Evolutionary conservation across 2,888 invertebrate species (phyloP), one percentile per base, ranked within the genome.

Genomic region (Spodoptera picta): DNA sequence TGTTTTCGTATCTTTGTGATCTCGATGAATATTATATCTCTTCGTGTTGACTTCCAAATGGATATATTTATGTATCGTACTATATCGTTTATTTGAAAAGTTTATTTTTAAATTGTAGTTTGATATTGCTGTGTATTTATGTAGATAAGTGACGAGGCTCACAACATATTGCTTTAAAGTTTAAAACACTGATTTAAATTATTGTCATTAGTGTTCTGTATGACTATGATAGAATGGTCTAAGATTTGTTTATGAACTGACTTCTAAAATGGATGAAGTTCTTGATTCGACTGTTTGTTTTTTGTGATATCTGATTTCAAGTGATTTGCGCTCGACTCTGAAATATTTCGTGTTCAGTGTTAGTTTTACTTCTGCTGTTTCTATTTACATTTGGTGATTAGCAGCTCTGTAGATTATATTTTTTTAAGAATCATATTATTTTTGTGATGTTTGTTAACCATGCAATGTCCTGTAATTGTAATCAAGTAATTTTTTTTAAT

Each of bases 371-470:
- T 61, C 14, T 9, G 14, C 65, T 60, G 57, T 51, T 59, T 73
- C 63, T 51, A 47, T 65, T 55, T 75, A 59, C 54, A 70, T 49
- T 62, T 44, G 53, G 53, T 71, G 45, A 63, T 68, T 68, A 77
- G 78, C 77, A 77, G 77, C 72, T 36, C 36, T 75, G 71, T 80
- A 73, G 65, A 75, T 60, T 75, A 60, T 77, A 74, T 81, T 75
- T 75, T 79, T 80, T 68, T 70, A 80, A 78, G 75, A 74, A 72
- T 75, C 73, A 72, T 82, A 82, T 80, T 82, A 82, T 85, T 84
- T 81, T 85, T 87, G 85, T 87, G 87, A 83, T 83, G 87, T 88
- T 88, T 86, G 85, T 89, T 88, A 85, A 87, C 88, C 87, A 89
- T 88, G 83, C 83, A 83, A 86, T 86, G 84, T 87, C 85, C 80